Base-by-base conservation (phyloP, 2,113 vertebrate genomes). In the Paedocypris sp. region DNA sequence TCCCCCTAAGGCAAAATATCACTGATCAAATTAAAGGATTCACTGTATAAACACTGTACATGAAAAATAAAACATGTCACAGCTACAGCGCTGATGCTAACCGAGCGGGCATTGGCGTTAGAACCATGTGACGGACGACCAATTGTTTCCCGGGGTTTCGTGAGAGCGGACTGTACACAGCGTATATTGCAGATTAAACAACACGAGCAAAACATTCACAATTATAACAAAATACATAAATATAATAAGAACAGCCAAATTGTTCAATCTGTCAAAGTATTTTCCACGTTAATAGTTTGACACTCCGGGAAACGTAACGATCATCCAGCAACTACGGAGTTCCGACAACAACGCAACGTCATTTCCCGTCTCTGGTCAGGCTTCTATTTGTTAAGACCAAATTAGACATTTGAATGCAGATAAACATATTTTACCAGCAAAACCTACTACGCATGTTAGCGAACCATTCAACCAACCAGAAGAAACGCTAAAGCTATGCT, bases 321-420 rank as follows among this genome's bases (percentile, higher is more conserved):
- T 46, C 56, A 66, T 70, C 68, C 71, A 67, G 66, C 68, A 13
- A n/a, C 3, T 32, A 28, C n/a, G 16, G 39, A 39, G 15, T 4
- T 26, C 12, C 10, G 35, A 20, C 39, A 39, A 31, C 26, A 33
- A 16, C 5, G 2, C 0, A 29, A 13, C 84, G 82, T 85, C 82
- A 86, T 67, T 73, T 87, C 85, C 85, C 60, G 26, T 77, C 81
- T 76, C 76, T 69, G 31, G 39, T 31, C 19, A 77, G 74, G 75
- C 75, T 67, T 74, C 77, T 28, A 47, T 72, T 77, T 78, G 59
- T 62, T 47, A 75, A 46, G 66, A 57, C 60, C 68, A 81, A 77
- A 73, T 54, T 69, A 72, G 58, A 19, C 33, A 60, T 62, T 68
- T 60, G 43, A 28, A 45, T 45, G 15, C 13, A n/a, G n/a, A n/a